Conservation (phyloP, 37 sponge, comb jelly and placozoan genomes). For the Tethya wilhelma region DNA sequence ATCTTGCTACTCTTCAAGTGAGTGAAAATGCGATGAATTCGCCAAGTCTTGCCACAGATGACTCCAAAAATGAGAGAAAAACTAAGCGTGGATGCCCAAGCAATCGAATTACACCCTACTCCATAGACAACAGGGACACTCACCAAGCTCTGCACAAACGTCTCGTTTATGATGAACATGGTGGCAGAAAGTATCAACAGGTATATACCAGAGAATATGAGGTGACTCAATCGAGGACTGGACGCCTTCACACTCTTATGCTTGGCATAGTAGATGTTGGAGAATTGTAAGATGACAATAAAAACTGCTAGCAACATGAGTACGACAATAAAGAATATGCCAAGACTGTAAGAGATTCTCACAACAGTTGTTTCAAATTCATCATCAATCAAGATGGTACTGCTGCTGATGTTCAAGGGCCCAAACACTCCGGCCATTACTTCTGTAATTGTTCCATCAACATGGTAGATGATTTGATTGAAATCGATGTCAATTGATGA, state of each 20-base stretch:
- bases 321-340: background rate
- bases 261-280: slow-evolving; percentile 3
- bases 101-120: background rate
- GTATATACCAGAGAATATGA: slow-evolving; percentile 40
- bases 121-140: background rate
- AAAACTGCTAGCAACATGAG: background rate
- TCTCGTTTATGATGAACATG: background rate
- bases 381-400: background rate
- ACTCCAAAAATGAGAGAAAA: slow-evolving; percentile 25
- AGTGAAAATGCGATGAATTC: slow-evolving; percentile 17
- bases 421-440: no score
- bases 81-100: background rate
- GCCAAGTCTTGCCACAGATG: slow-evolving; percentile 11
- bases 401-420: background rate
- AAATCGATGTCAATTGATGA: no score
- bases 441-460: no score
- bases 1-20: background rate
- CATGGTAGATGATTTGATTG: no score
- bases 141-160: background rate
- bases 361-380: background rate
- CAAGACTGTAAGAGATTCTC: background rate
- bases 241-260: slow-evolving; percentile 18
- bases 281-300: background rate
- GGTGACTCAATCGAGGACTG: slow-evolving; percentile 38
- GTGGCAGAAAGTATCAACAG: background rate